Conservation (phyloP, 2,113 vertebrate genomes). For the Urocitellus parryii region DNA sequence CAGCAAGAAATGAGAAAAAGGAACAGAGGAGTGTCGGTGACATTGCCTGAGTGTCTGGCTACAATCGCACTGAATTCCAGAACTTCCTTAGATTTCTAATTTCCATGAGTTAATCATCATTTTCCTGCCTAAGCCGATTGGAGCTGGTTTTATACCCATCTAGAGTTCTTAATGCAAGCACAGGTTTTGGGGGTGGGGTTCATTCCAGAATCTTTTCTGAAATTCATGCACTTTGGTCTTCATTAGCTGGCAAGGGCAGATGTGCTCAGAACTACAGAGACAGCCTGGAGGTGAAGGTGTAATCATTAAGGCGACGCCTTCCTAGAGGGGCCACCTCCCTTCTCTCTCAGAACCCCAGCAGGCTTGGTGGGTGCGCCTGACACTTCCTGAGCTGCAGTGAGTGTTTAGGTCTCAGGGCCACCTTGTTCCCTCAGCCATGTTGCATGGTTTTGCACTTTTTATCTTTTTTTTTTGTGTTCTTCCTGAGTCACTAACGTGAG, state of each 20-base stretch:
- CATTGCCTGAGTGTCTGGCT: too few species aligned
- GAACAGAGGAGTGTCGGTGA: not conserved
- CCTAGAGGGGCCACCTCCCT: too few species aligned
- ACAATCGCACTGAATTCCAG: not conserved
- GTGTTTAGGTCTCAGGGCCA: not conserved
- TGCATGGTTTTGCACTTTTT: too few species aligned
- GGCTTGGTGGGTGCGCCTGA: not conserved
- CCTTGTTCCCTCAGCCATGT: not conserved
- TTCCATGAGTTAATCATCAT: not conserved
- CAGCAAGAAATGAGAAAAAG: not conserved
- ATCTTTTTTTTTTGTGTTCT: not conserved
- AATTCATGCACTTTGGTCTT: not conserved
- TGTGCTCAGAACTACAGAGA: too few species aligned
- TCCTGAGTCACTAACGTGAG: not conserved
- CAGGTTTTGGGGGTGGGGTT: not conserved
- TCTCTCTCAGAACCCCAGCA: not conserved
- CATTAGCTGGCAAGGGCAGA: too few species aligned
- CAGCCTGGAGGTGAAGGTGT: too few species aligned
- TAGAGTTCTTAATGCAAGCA: not conserved
- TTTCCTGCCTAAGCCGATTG: not conserved
- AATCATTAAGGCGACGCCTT: too few species aligned
- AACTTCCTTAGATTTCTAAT: not conserved
- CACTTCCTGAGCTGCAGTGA: not conserved
- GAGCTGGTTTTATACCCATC: not conserved
- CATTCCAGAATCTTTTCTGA: not conserved